Conservation (phyloP, 2,888 invertebrate species). For the Eupithecia vulgata region DNA sequence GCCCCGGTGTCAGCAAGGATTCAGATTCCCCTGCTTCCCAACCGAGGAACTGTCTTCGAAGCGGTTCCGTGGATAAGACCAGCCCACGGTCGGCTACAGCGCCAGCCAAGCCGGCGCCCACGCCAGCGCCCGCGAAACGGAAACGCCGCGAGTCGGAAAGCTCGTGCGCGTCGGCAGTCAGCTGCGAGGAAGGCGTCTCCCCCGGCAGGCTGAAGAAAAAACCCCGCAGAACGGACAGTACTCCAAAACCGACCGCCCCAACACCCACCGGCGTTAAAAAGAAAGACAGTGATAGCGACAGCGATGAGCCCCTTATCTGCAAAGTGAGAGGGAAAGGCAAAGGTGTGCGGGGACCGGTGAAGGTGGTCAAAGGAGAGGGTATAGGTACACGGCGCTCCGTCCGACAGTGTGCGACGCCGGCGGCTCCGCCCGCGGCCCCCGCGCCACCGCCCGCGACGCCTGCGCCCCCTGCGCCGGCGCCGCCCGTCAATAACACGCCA, state of each 20-base stretch:
- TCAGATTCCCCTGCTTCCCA: conserved; percentile 67
- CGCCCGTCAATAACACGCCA: conserved; percentile 59
- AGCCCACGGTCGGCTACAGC: conserved; percentile 56
- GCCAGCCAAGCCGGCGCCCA: conserved; percentile 74
- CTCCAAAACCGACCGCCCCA: conserved; percentile 78
- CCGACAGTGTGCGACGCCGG: conserved; percentile 65
- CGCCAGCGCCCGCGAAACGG: conserved; percentile 83
- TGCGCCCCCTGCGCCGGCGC: conserved; percentile 60
- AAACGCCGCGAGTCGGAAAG: conserved; percentile 92
- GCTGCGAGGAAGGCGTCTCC: conserved; percentile 82
- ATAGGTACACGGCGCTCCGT: conserved; percentile 84
- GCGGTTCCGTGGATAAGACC: conserved; percentile 71
- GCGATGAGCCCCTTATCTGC: conserved; percentile 91
- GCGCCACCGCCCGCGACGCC: conserved; percentile 47
- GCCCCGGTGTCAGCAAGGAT: conserved; percentile 68
- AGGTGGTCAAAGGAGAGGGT: conserved; percentile 66
- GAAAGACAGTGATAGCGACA: conserved; percentile 90
- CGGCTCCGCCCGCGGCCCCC: conserved; percentile 56
- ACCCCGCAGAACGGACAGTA: conserved; percentile 60
- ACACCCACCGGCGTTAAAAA: conserved; percentile 72
- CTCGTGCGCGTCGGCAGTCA: conserved; percentile 86
- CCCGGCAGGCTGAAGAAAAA: conserved; percentile 72
- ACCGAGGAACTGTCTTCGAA: conserved; percentile 63
- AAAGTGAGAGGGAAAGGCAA: conserved; percentile 84
- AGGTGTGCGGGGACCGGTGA: conserved; percentile 49